Evolutionary conservation across 2,797 vertebrate genomes (phyloP), one percentile per base, ranked within the genome.

Genomic region (Phrynocephalus forsythii): DNA sequence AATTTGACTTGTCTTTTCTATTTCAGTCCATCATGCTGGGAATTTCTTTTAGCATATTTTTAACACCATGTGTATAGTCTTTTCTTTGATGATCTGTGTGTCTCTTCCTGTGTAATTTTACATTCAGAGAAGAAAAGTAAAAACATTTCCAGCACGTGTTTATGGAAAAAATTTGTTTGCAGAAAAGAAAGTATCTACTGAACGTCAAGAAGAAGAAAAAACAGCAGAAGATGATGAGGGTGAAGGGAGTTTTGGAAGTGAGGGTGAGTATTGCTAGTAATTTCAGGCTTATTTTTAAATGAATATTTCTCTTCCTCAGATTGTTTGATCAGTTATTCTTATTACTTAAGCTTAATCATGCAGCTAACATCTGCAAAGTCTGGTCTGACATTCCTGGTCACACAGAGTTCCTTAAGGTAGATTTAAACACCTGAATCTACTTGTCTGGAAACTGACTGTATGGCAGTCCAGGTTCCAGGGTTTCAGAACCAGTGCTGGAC

Each of bases 171-270:
- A 88, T 73, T 87, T 92, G 20, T 76, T 48, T 84, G 48, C 60
- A 92, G 89, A 91, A 60, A 81, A 83, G 20, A 26, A 66, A 20
- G 2, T 26, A 6, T 11, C 30, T 75, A 6, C 44, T 80, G 92
- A 87, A 67, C 50, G 84, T 3, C 18, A 73, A 11, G 77, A 92
- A 38, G 79, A 86, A 73, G 82, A 78, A 66, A 87, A 82, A 38
- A 6, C 15, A 60, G 69, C 20, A 30, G 78, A 94, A 0, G 77
- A 89, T n/a, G 69, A 63, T 68, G 79, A 90, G 60, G 90, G 83
- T 68, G 87, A 89, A 8, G 6, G 0, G 2, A 91, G 78, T 11
- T 60, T n/a, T 48, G 79, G 90, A 38, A 84, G 3, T 8, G 1
- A 50, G 81, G 73, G 91, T 92, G 69, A 79, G 87, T 84, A 28